Base-by-base conservation (phyloP, 2,888 invertebrate genomes). In the Melipona beecheii region DNA sequence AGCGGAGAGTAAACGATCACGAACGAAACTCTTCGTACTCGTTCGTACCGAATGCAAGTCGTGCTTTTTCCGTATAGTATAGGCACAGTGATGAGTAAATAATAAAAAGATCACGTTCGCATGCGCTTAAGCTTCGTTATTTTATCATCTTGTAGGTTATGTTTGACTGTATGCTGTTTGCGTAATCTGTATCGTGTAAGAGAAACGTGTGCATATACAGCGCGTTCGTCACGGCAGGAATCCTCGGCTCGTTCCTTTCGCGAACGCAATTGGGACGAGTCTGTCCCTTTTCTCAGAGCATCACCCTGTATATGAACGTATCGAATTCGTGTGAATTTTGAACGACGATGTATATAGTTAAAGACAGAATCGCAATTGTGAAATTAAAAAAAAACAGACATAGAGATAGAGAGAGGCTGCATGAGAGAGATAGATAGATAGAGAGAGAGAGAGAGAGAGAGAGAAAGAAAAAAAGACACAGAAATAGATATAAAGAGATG, bases 101-200 rank as follows among this genome's bases (percentile, higher is more conserved):
- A 64, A 65, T 54, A 76, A 43, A 72, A 75, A 76, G 60, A 75
- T 81, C 68, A 81, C 83, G 76, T 86, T 81, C 85, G 85, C 86
- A 86, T 86, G 86, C 86, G 86, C 86, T 81, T 75, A 72, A 77
- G 66, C 68, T 65, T 78, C 54, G 11, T 76, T 62, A 27, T 65
- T 60, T 36, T 17, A 17, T 43, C 11, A 43, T 36, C 9, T 6
- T 6, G 36, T 36, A 9, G 43, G 43, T 72, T 19, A 15, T 70
- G 62, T 65, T 43, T 24, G 66, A 43, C 9, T 43, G 36, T 43
- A 9, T 43, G 9, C 75, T 68, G 36, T 52, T 19, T 54, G 19
- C 27, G 62, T 62, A 24, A 27, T 62, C 11, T 4, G 62, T 62
- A 62, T 60, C 1, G 24, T 24, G 60, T 24, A n/a, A 17, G 43